Conservation (phyloP, 2,888 invertebrate species). For the Drosophila cognata region DNA sequence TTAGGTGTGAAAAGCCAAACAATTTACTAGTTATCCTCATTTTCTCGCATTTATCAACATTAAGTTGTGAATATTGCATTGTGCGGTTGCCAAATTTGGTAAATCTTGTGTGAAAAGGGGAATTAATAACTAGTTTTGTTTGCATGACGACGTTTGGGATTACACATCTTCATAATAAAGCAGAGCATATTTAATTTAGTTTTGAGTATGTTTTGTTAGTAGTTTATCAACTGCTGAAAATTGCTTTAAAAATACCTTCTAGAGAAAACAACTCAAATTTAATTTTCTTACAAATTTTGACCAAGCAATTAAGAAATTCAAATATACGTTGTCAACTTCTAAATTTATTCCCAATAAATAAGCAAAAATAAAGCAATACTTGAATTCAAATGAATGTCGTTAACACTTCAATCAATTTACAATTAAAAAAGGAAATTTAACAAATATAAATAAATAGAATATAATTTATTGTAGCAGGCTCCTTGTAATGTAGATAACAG, state of each 20-base stretch:
- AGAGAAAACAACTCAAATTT: neutral
- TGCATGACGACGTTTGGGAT: no score
- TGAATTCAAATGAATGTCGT: neutral
- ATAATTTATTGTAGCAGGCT: no score
- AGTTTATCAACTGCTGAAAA: neutral
- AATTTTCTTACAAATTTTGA: neutral
- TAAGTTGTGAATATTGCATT: slow-evolving; percentile 27
- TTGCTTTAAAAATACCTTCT: neutral
- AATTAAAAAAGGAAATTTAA: neutral
- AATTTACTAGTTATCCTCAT: slow-evolving; percentile 57
- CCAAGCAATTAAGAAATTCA: neutral
- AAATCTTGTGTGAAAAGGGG: slow-evolving; percentile 34
- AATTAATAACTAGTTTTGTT: neutral
- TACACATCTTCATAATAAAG: neutral
- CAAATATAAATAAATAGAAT: neutral
- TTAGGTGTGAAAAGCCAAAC: slow-evolving; percentile 38
- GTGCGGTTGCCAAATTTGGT: slow-evolving; percentile 29
- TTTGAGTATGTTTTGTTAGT: neutral
- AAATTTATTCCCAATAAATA: neutral
- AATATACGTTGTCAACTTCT: neutral
- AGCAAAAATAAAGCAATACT: neutral
- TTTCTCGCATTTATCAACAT: slow-evolving; percentile 26
- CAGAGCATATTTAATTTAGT: neutral
- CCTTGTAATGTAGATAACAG: no score
- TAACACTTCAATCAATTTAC: neutral